Base-by-base conservation (phyloP, 2,797 vertebrate species). In the Dipus sagitta region DNA sequence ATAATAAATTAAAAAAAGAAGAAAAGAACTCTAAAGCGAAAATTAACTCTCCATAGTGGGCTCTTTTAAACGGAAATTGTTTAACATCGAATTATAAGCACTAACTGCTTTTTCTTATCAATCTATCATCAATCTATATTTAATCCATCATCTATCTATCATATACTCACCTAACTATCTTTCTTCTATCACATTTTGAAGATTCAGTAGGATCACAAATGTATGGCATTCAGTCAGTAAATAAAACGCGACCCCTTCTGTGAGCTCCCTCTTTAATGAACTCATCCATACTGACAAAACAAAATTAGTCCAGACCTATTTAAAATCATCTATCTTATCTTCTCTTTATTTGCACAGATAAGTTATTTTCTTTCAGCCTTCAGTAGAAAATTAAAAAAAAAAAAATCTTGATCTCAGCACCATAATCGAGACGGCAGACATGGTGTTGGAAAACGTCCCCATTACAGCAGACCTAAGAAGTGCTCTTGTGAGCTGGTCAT, bases 401-500 rank as follows among this genome's bases (percentile, higher is more conserved):
- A 90, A n/a, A 17, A 47, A 24, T 92, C 60, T 70, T 90, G 28
- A 60, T 78, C 42, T 91, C 17, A 34, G n/a, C 38, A 78, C 65
- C 84, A 17, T n/a, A 60, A 60, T 91, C 15, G 62, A 42, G 42
- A 65, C 5, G 47, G 67, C 3, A 32, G 84, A 26, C 78, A 21
- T 47, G 88, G 76, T 78, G 79, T 81, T 92, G 67, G 58, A 87
- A 87, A 92, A 88, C 10, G 7, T 9, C 76, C 86, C 14, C 13
- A 1, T 58, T 20, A 38, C 47, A 77, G 13, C 54, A 82, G 77
- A 54, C 64, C 72, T 42, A 64, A 86, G 67, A 91, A 89, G 38
- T 52, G 13, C 12, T 42, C 14, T 87, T 93, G 80, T 91, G 78
- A 96, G 96, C 86, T 62, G 88, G 96, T 87, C 42, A n/a, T 1